Evolutionary conservation across 2,888 invertebrate species (phyloP).

Genomic region (Trichopoda pennipes): DNA sequence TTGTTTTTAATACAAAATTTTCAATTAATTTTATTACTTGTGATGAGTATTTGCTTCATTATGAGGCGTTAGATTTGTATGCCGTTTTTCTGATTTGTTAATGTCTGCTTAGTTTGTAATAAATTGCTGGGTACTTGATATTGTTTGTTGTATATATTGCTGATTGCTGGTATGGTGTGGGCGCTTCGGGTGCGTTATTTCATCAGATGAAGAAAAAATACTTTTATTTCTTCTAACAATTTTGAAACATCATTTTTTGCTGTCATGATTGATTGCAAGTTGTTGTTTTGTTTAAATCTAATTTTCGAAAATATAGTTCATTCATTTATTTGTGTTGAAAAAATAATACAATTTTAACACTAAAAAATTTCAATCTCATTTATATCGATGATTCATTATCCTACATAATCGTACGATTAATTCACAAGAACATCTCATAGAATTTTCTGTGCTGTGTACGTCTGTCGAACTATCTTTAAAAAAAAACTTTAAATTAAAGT

Average conservation of each 20-base stretch:
- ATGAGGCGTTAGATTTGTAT: constrained; percentile 58
- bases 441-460: no score
- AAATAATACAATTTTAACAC: no score
- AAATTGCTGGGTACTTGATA: constrained; percentile 37
- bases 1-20: constrained; percentile 31
- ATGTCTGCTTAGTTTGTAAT: constrained; percentile 8
- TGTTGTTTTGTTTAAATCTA: constrained; percentile 3
- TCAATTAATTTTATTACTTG: constrained; percentile 25
- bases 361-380: no score
- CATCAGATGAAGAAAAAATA: constrained; percentile 15
- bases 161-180: constrained; percentile 55
- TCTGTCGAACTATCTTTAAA: no score
- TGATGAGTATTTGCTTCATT: constrained; percentile 42
- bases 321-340: background rate
- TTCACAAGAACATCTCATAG: no score
- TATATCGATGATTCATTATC: no score
- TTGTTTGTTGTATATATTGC: constrained; percentile 14
- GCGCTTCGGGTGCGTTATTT: constrained; percentile 60
- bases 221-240: constrained; percentile 27
- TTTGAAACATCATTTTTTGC: constrained; percentile 47
- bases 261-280: constrained; percentile 51
- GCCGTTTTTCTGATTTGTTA: constrained; percentile 5
- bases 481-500: no score
- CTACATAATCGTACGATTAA: no score
- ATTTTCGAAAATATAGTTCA: background rate